Base-by-base conservation (phyloP, 1,140 invertebrate genomes). In the Carcinoscorpius rotundicauda region DNA sequence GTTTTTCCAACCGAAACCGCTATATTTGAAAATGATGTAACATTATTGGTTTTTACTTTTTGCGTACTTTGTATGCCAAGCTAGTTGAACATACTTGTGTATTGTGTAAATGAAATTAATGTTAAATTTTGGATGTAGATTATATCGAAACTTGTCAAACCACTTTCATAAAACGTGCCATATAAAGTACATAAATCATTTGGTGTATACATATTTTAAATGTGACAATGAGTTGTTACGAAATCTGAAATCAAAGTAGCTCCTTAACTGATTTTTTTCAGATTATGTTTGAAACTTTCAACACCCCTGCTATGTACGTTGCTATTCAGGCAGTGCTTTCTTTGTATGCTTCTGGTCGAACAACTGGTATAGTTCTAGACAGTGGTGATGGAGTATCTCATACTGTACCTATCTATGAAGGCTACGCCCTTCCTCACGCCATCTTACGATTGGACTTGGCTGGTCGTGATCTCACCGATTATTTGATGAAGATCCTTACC, bases 401-500 rank as follows among this genome's bases (percentile, higher is more conserved):
- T 72, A 81, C 80, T 64, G 81, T 82, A 5, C 81, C 81, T 8
- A 79, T 80, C 70, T 83, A 82, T 65, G 79, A 82, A 75, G 87
- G 89, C 78, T 91, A 91, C 77, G 87, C 88, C 64, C 79, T 92
- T 70, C 89, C 89, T 58, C 88, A 92, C 76, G 89, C 88, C 77
- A 92, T 93, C 79, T 82, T 88, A 62, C 85, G 90, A 82, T 77
- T 91, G 76, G 89, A 93, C 78, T 82, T 93, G 78, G 89, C 91
- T 71, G 90, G 90, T 74, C 84, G 89, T 68, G 89, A 93, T 78
- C 79, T 93, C 73, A 92, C 90, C 68, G 87, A 91, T 78, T 92
- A 93, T 80, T 82, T 93, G 71, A 90, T 89, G 87, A 93, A 93
- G 81, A 93, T 95, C 79, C 81, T 93, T 67, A 90, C 88, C 61